A percentile compares a stretch with the other conserved stretches of the same genome.
Evolutionary conservation across 2,888 invertebrate species (phyloP).

Genomic region (Galeruca laticollis): DNA sequence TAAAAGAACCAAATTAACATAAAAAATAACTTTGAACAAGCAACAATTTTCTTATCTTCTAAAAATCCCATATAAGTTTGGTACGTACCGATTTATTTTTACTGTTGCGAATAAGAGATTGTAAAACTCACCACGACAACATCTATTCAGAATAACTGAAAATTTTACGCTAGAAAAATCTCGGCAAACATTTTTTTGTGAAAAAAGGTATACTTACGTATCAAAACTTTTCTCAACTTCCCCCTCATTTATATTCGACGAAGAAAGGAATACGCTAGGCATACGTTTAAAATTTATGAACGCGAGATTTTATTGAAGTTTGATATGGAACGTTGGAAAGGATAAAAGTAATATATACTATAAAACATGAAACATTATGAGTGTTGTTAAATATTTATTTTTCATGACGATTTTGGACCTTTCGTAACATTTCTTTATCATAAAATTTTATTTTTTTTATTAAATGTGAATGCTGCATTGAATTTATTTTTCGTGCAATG

Average conservation of each 20-base stretch:
- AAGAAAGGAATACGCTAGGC: neutral
- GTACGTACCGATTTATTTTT: too few relatives aligned
- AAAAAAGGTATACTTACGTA: slow-evolving; percentile 7
- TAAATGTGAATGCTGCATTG: too few relatives aligned
- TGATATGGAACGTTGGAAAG: slow-evolving; percentile 1
- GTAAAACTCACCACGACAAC: neutral
- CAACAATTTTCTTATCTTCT: too few relatives aligned
- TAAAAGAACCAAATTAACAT: too few relatives aligned
- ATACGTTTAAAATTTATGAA: slow-evolving; percentile 5
- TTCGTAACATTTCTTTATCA: too few relatives aligned
- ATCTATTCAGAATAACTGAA: neutral
- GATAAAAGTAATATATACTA: neutral
- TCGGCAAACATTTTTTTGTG: slow-evolving; percentile 6
- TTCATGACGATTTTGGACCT: too few relatives aligned
- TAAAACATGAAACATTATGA: neutral
- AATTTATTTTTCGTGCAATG: too few relatives aligned
- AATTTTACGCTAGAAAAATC: neutral
- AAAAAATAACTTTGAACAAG: too few relatives aligned
- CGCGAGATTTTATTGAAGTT: neutral
- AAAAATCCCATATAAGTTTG: too few relatives aligned
- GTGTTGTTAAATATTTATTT: neutral
- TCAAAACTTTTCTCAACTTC: neutral
- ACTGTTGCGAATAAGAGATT: too few relatives aligned
- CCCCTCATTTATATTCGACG: slow-evolving; percentile 1
- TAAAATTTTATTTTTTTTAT: too few relatives aligned